phyloP scores from a whole-genome alignment of 2,888 invertebrate genomes.

The Cephus spinipes region DNA sequence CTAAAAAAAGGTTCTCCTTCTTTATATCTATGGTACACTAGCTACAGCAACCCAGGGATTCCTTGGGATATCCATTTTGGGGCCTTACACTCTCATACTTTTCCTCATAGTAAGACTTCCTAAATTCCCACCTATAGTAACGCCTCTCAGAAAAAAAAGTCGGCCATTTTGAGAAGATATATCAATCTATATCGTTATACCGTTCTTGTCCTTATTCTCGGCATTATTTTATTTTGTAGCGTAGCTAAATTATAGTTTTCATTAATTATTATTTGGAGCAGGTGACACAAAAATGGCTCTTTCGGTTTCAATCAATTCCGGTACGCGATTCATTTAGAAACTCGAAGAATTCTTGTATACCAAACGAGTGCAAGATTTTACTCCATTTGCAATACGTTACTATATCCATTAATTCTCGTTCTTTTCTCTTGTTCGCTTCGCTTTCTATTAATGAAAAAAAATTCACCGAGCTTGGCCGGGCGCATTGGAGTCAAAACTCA shows the following conservation, averaged over 20 bases:
- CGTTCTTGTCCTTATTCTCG: not conserved
- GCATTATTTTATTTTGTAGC: conserved; percentile 6
- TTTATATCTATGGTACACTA: conserved; percentile 20
- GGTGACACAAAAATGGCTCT: conserved; percentile 9
- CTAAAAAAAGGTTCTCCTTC: conserved; percentile 17
- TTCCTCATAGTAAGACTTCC: not conserved
- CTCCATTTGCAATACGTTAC: not conserved
- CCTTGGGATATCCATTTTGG: not conserved
- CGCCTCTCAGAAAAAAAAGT: conserved; percentile 14
- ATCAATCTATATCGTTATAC: not conserved
- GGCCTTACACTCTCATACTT: not conserved
- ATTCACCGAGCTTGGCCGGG: not conserved
- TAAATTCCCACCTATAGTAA: not conserved
- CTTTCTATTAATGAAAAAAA: not conserved
- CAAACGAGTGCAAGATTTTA: not conserved
- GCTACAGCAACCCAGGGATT: conserved; percentile 19
- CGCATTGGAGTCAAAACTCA: not conserved
- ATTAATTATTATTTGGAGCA: not conserved
- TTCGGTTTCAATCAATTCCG: conserved; percentile 41
- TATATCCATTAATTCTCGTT: not conserved
- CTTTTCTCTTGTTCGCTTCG: not conserved
- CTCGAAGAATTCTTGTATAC: conserved; percentile 17
- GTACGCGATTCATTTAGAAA: conserved; percentile 28
- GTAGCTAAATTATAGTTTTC: not conserved
- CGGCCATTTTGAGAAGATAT: conserved; percentile 12